Conservation (phyloP, 2,113 vertebrate genomes). For the Myotis lucifugus region DNA sequence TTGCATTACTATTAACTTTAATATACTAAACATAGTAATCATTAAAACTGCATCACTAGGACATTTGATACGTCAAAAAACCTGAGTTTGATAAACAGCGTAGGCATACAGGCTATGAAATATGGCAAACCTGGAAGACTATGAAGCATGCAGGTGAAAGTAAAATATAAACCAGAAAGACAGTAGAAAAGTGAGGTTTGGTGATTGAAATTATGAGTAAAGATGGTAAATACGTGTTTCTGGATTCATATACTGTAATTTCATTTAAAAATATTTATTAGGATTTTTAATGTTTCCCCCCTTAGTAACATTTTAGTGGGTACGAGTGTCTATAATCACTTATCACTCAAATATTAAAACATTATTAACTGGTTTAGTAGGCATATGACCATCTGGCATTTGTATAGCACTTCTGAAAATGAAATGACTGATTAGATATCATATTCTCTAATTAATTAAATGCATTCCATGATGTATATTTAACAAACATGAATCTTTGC, state of each 20-base stretch:
- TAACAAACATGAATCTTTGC: neutral
- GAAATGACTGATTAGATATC: conserved; percentile 12
- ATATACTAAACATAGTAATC: neutral
- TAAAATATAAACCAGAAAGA: conserved; percentile 30
- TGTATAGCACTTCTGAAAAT: neutral
- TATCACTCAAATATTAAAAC: conserved; percentile 34
- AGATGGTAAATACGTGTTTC: neutral
- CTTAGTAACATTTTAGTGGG: neutral
- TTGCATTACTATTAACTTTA: neutral
- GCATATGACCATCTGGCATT: neutral
- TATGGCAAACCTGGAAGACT: neutral
- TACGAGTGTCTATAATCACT: neutral
- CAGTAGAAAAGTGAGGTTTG: neutral
- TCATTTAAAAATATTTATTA: conserved; percentile 18
- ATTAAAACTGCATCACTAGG: conserved; percentile 18
- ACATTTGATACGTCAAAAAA: conserved; percentile 33
- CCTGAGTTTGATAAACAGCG: neutral
- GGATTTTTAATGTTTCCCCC: neutral
- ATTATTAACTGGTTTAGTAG: neutral
- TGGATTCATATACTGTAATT: conserved; percentile 24
- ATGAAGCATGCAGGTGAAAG: neutral
- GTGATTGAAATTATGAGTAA: neutral
- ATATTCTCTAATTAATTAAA: neutral
- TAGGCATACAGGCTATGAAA: neutral
- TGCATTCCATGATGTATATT: neutral